Base-by-base conservation (phyloP, 2,113 vertebrate genomes). In the Cariama cristata region DNA sequence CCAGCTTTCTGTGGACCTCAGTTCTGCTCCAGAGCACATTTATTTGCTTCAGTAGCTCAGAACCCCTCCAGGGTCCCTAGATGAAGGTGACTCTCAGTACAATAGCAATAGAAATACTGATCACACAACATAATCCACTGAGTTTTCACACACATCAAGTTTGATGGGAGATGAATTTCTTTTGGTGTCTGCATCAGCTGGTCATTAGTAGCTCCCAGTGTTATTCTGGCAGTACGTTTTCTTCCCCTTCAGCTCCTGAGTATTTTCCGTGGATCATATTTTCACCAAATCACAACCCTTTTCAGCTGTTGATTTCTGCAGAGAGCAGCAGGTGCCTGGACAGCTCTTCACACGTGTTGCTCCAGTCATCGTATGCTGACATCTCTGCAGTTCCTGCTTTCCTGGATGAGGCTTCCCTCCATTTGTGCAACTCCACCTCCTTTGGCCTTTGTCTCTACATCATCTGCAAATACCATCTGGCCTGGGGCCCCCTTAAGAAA, bases 251-350 rank as follows among this genome's bases (percentile, higher is more conserved):
- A 20, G 27, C 50, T 79, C 3, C 0, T 40, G 74, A 72, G 53
- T 50, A 35, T 75, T 86, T 93, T 60, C 68, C 2, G 2, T 94
- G 69, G 40, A 42, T 85, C 11, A 8, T 72, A 63, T 64, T 95
- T 96, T 90, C 66, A 86, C 66, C 35, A 93, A 76, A 76, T 95
- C 71, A 66, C 45, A 81, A 24, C 53, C 27, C 33, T 87, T 94
- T 88, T 72, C 69, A 75, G 73, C 56, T 64, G 30, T 59, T 91
- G 79, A 73, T 68, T 89, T 91, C 77, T 82, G 69, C 49, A 42
- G 1, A 4, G 62, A 86, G 49, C 47, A 81, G 89, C 64, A 84
- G 52, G 64, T 84, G 72, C 49, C 58, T 86, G 86, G 38, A 74
- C 33, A 68, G 33, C 35, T 56, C 79, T 87, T 94, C 40, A 63